Evolutionary conservation across 2,888 invertebrate genomes (phyloP), one percentile per base, ranked within the genome.

Genomic region (Ochropacha duplaris): DNA sequence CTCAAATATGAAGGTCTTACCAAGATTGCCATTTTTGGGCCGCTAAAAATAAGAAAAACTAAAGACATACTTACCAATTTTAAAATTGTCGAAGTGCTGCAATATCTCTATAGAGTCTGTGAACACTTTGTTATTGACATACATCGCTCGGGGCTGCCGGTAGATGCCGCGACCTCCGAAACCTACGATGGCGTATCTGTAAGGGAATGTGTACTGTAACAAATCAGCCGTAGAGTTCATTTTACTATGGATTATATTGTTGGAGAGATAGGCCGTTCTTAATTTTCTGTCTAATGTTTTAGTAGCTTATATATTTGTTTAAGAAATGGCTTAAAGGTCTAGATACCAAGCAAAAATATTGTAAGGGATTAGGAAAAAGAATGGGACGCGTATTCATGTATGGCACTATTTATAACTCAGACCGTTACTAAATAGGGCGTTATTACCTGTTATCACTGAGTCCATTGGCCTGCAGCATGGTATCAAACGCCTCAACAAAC

Each of bases 101-200:
- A 93, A 83, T 55, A 97, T 92, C 52, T 95, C 94, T 4, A 94
- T 93, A 50, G 94, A 87, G 73, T 94, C 93, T 0, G 96, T 94
- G 79, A 97, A 97, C 56, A 95, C 93, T 56, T 94, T 91, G 74
- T 95, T 95, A 73, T 96, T 94, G 58, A 96, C 93, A 62, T 96
- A 94, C 4, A 98, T 93, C 63, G 95, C 96, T 52, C 96, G 94
- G 0, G 98, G 96, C 12, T 93, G 89, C 54, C 95, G 94, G 80
- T 94, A 96, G 39, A 97, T 95, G 22, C 96, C 96, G 66, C 94
- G 87, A 0, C 98, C 98, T 16, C 98, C 98, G 87, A 96, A 98
- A 0, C 95, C 94, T 0, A 98, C 95, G 0, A 97, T 93, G 0
- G 97, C 95, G 92, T 96, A 98, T 68, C 97, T 96, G 74, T 16